These are phyloP conservation scores for Tenthredo livida DNA, from an alignment of 2,888 invertebrate species.

Conservation along the genomic window DNA sequence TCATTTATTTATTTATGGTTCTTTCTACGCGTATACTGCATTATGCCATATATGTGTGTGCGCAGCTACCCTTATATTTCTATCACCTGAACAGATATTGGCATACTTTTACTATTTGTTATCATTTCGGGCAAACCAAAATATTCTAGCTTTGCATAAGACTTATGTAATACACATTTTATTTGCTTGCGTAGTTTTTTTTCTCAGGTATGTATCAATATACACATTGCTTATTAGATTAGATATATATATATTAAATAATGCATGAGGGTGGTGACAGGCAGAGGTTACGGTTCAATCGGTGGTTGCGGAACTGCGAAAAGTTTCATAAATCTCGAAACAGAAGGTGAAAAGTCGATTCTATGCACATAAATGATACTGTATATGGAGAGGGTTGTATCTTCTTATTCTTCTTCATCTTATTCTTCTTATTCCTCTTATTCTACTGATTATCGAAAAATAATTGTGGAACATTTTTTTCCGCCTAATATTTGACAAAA, in stretches of 20 bases:
- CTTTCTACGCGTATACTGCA: background rate
- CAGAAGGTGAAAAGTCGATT: background rate
- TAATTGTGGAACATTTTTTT: background rate
- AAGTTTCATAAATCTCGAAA: background rate
- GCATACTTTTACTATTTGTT: conserved; percentile 65
- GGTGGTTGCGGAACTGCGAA: conserved; percentile 65
- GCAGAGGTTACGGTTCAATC: conserved; percentile 76
- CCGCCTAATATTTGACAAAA: background rate
- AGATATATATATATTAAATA: too few species aligned
- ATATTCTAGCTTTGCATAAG: conserved; percentile 72
- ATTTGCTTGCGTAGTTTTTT: background rate
- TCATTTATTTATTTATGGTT: background rate
- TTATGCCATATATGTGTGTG: too few species aligned
- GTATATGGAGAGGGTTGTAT: background rate
- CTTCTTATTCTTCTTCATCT: background rate
- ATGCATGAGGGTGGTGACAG: conserved; percentile 78
- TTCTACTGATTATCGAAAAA: background rate
- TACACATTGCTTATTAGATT: background rate
- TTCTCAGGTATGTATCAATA: background rate
- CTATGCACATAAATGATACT: background rate
- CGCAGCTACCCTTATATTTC: background rate
- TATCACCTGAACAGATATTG: background rate
- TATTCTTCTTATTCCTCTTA: background rate
- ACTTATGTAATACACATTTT: conserved; percentile 58
- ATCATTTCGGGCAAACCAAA: conserved; percentile 71